Conservation (phyloP, 2,113 vertebrate genomes). For the Blennius ocellaris region DNA sequence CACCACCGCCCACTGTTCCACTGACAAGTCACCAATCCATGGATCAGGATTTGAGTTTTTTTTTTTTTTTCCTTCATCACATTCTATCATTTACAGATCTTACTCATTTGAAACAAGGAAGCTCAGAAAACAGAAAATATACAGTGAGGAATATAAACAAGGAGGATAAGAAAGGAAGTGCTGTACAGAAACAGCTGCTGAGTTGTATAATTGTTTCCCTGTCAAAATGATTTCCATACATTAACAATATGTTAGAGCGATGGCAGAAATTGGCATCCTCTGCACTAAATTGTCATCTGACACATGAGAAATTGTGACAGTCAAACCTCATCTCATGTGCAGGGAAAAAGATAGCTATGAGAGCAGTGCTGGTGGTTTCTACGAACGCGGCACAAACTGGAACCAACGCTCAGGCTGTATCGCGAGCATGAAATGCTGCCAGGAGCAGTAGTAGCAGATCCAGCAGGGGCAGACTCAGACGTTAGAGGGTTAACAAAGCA, state of each 20-base stretch:
- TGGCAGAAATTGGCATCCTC: slow-evolving; percentile 4
- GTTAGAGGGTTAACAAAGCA: slow-evolving; percentile 80
- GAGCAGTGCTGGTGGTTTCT: not conserved
- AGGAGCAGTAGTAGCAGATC: slow-evolving; percentile 19
- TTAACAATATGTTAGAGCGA: slow-evolving; percentile 9
- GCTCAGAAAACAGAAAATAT: slow-evolving; percentile 1
- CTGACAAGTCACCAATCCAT: slow-evolving; percentile 48
- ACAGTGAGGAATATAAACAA: not conserved
- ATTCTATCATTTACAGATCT: slow-evolving; percentile 16
- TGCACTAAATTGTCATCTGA: not conserved
- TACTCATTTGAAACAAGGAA: slow-evolving; percentile 11
- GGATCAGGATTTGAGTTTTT: slow-evolving; percentile 53
- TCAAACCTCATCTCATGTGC: slow-evolving; percentile 8
- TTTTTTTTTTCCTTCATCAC: slow-evolving; percentile 33
- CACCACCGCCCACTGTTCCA: slow-evolving; percentile 51
- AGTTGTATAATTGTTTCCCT: slow-evolving; percentile 21
- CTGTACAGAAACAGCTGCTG: slow-evolving; percentile 15
- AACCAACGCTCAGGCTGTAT: not conserved
- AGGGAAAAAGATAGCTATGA: slow-evolving; percentile 1
- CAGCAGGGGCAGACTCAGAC: slow-evolving; percentile 61
- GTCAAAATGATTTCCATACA: slow-evolving; percentile 11
- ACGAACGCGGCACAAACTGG: slow-evolving; percentile 19
- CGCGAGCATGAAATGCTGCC: slow-evolving; percentile 9
- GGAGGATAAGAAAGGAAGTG: slow-evolving; percentile 4
- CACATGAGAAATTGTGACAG: slow-evolving; percentile 17